Base-by-base conservation (phyloP, 2,888 invertebrate genomes). In the Mylabris sibirica region DNA sequence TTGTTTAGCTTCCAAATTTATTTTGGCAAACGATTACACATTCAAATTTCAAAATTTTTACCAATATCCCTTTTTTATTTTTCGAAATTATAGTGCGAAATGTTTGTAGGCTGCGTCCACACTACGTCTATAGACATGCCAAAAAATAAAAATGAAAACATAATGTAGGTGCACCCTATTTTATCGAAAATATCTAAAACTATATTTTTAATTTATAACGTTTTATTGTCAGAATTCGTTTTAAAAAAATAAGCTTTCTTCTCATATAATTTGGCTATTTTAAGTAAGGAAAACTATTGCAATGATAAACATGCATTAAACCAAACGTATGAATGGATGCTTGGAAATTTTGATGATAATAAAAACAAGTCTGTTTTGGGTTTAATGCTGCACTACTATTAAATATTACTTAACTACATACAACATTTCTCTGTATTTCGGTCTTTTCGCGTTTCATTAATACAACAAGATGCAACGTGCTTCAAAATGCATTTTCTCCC, bases 241-340 rank as follows among this genome's bases (percentile, higher is more conserved):
- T 4, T 4, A 12, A 24, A 57, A 3, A 24, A 57, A 57, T 57
- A 57, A 57, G 57, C 24, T 24, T n/a, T 20, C 17, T 44, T 17
- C n/a, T 17, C 0, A 3, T 14, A 41, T 35, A 14, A 41, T 12
- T 41, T 14, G 14, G 4, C 14, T 8, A n/a, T 49, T 3, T 8
- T 49, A 49, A 9, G 4, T 17, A 49, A 17, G 12, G 3, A 14
- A 17, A 57, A 57, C 57, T 57, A 57, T 57, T 57, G 57, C 57
- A 57, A 12, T 57, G 24, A 24, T 57, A 57, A n/a, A 14, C 57
- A 57, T 57, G 57, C 57, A 57, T 57, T 57, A 20, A 26, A 57
- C 14, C 26, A 22, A 57, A 57, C 24, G 11, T 57, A 57, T 57
- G 57, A 24, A 57, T 57, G 57, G 57, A 57, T 57, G 57, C 57